Evolutionary conservation across 2,113 vertebrate genomes (phyloP).

Genomic region (Lophura nycthemera): DNA sequence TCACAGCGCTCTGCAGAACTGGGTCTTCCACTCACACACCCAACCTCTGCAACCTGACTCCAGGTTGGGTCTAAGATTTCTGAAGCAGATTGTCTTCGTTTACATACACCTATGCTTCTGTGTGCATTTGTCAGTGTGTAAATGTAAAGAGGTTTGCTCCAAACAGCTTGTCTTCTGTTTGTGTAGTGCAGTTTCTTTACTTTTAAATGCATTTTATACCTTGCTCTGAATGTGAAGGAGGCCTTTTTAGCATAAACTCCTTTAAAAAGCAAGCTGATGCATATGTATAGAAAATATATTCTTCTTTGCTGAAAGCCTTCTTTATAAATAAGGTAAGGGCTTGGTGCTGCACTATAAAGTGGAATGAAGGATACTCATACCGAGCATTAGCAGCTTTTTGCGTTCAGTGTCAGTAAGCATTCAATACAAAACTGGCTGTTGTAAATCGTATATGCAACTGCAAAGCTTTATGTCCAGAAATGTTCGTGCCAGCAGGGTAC

Average conservation of each 20-base stretch:
- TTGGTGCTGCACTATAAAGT: constrained; percentile 36
- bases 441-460: constrained; percentile 45
- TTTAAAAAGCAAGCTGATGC: constrained; percentile 44
- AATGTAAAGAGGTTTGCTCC: constrained; percentile 23
- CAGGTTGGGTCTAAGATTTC: constrained; percentile 17
- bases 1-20: not conserved
- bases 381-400: not conserved
- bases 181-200: not conserved
- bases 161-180: constrained; percentile 33
- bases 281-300: constrained; percentile 41
- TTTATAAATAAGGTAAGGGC: constrained; percentile 29
- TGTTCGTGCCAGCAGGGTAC: not conserved
- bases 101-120: not conserved
- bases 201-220: constrained; percentile 33
- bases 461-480: constrained; percentile 44
- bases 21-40: not conserved
- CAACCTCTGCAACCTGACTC: not conserved
- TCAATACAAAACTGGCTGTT: constrained; percentile 25
- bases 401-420: not conserved
- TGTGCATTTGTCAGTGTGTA: constrained; percentile 11
- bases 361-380: not conserved
- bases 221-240: constrained; percentile 45
- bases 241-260: constrained; percentile 43
- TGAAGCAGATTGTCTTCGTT: constrained; percentile 27
- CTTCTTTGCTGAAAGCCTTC: constrained; percentile 33